Evolutionary conservation across 2,797 vertebrate genomes (phyloP), one percentile per base, ranked within the genome.

Genomic region (Miichthys miiuy): DNA sequence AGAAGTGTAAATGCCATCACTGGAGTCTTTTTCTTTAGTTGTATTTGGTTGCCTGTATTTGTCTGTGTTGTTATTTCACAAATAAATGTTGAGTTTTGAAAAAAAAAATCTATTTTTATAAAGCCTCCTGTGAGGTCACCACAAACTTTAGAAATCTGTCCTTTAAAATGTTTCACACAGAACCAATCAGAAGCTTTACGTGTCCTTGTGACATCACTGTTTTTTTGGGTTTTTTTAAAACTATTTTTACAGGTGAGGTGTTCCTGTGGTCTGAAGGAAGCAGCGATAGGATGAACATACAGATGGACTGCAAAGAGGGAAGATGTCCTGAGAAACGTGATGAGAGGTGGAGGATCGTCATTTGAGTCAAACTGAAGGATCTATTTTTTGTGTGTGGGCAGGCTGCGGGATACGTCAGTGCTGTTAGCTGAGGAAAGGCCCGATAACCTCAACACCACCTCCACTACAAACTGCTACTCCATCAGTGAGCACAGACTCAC

Each of bases 391-490:
- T 81, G 74, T 79, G 89, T 87, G 82, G 87, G 86, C 63, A 55
- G 64, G 78, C 80, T 48, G 67, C 60, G 3, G 76, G 79, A 91
- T 74, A 91, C 88, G 86, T 91, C 85, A 91, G 79, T 48, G 79
- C 75, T 77, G 78, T 70, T 67, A 68, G 76, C 78, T 5, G 72
- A 85, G 75, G 75, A 72, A 83, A 77, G 82, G 86, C 84, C 80
- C 51, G 81, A 75, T 85, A 73, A 89, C 87, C 88, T 88, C 79
- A 10, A 79, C 89, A 88, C 86, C 87, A 87, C 84, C 88, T 88
- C 89, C 87, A 84, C 80, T 51, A 82, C 86, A 87, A 85, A 85
- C 78, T 83, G 84, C 70, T 81, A 44, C 83, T 82, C 81, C 72
- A 76, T 71, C 79, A 66, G 6, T 12, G 63, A 67, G 57, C 47